phyloP scores from a whole-genome alignment of 1,140 invertebrate genomes.

The Drosophila santomea region DNA sequence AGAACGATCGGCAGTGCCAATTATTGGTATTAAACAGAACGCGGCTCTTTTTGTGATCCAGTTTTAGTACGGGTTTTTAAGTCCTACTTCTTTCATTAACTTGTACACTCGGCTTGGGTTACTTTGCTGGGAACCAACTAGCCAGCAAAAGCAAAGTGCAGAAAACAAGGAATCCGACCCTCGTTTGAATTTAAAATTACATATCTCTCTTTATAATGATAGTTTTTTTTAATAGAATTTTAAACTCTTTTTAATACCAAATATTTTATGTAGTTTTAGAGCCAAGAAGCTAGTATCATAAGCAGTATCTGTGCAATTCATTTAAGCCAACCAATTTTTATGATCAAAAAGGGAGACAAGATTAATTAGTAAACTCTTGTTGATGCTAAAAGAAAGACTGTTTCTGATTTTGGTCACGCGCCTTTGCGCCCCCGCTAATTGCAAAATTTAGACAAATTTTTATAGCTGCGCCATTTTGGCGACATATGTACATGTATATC shows the following conservation, averaged over 20 bases:
- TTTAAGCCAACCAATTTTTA: neutral
- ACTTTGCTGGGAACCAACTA: conserved; percentile 35
- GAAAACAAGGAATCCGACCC: neutral
- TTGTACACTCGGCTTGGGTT: conserved; percentile 31
- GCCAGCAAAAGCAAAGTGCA: conserved; percentile 39
- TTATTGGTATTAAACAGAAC: conserved; percentile 69
- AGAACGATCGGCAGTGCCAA: conserved; percentile 54
- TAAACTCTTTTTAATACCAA: too few species aligned
- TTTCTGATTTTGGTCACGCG: conserved; percentile 2
- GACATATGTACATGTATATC: neutral
- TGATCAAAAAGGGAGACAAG: too few species aligned
- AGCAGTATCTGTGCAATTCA: too few species aligned
- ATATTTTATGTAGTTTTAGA: too few species aligned
- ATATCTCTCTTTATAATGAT: too few species aligned
- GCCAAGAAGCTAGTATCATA: too few species aligned
- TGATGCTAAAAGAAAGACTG: neutral
- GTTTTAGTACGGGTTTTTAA: conserved; percentile 56
- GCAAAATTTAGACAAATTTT: conserved; percentile 2
- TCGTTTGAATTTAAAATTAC: too few species aligned
- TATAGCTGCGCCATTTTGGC: neutral
- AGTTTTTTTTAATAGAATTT: neutral
- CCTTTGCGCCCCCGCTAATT: conserved; percentile 12
- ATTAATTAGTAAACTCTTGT: neutral
- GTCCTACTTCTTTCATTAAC: conserved; percentile 41
- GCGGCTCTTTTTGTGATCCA: conserved; percentile 62